A percentile compares a stretch with the other conserved stretches of the same genome.
Conservation (phyloP, 2,888 invertebrate genomes). For the Muscina levida region DNA sequence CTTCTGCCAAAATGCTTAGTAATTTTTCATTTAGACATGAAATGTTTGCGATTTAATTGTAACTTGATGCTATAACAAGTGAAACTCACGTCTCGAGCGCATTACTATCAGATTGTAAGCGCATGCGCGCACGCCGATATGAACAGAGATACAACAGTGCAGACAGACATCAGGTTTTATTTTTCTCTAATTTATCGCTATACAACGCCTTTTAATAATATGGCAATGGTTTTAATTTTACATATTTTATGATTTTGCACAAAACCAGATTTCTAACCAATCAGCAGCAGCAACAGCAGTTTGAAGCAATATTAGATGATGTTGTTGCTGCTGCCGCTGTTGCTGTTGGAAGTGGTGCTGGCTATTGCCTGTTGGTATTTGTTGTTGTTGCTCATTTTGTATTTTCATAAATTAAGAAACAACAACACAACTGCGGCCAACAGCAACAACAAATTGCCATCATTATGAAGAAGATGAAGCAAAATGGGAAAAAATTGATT, state of each 20-base stretch:
- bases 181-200: conserved; percentile 32
- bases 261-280: conserved; percentile 69
- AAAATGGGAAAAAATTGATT: conserved; percentile 40
- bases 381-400: conserved; percentile 22
- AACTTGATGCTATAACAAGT: conserved; percentile 45
- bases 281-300: conserved; percentile 74
- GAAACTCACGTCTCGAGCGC: conserved; percentile 16
- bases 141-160: neutral
- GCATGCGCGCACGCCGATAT: neutral
- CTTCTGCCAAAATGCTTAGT: too few species aligned
- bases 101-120: neutral
- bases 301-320: conserved; percentile 61
- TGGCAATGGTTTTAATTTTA: conserved; percentile 45
- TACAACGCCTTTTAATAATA: conserved; percentile 48
- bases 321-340: neutral
- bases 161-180: neutral
- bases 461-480: conserved; percentile 36
- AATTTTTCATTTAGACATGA: neutral
- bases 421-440: conserved; percentile 47
- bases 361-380: neutral
- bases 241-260: conserved; percentile 42
- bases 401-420: conserved; percentile 31
- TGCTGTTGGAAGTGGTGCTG: neutral
- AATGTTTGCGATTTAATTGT: conserved; percentile 46
- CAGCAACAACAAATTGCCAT: conserved; percentile 33